These are phyloP conservation scores for Brachionus asplanchnoidis DNA, from an alignment of 1,140 invertebrate genomes.

Conservation along the genomic window DNA sequence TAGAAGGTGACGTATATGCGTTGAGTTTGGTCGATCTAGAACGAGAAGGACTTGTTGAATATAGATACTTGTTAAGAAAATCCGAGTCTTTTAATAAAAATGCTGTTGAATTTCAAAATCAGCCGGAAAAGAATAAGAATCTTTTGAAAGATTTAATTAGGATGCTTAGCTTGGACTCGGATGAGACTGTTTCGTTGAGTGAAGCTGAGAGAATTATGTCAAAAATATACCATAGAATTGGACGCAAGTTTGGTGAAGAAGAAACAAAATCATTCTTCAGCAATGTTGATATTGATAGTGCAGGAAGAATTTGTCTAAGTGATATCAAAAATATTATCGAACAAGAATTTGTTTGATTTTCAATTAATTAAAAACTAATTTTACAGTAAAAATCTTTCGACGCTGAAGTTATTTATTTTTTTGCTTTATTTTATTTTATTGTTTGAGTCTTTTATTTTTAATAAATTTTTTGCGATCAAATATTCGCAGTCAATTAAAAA, in stretches of 20 bases:
- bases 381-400: background rate
- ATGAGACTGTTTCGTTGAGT: slow-evolving; percentile 22
- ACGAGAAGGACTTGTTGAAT: slow-evolving; percentile 26
- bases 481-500: too few species aligned
- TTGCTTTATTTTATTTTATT: background rate
- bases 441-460: background rate
- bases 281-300: background rate
- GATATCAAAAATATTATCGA: slow-evolving; percentile 7
- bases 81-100: background rate
- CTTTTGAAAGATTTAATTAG: background rate
- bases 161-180: background rate
- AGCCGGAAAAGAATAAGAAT: background rate
- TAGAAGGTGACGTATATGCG: slow-evolving; percentile 26
- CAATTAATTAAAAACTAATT: background rate
- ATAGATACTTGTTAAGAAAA: slow-evolving; percentile 9
- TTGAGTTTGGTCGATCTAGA: slow-evolving; percentile 36
- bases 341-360: background rate
- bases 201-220: slow-evolving; percentile 36
- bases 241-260: slow-evolving; percentile 1
- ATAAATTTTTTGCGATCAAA: background rate
- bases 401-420: background rate
- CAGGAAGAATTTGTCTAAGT: background rate
- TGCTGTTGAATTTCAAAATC: background rate
- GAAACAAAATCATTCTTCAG: slow-evolving; percentile 12
- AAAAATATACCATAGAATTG: background rate